phyloP scores from a whole-genome alignment of 2,797 vertebrate genomes.

The Ispidina picta region DNA sequence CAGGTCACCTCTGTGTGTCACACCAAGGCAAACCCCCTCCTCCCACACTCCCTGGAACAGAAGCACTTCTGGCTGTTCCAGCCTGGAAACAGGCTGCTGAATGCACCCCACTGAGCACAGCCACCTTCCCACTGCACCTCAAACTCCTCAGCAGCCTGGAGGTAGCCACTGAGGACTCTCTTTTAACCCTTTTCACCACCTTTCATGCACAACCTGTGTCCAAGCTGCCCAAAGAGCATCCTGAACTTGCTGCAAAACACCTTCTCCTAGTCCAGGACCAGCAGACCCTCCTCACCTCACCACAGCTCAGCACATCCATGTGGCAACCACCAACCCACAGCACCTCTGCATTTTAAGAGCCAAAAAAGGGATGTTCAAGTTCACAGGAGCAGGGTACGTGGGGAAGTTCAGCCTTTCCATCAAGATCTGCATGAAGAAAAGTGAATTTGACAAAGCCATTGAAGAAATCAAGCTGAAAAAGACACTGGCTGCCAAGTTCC shows the following conservation, averaged over 20 bases:
- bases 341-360: not conserved
- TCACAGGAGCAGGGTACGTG: not conserved
- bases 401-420: not conserved
- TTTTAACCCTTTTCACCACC: not conserved
- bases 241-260: not conserved
- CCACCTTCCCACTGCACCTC: not conserved
- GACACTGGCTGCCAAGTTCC: not conserved
- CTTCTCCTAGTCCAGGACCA: not conserved
- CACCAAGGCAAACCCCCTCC: not conserved
- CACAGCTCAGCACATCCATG: not conserved
- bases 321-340: not conserved
- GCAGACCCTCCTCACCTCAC: not conserved
- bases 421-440: not conserved
- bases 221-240: not conserved
- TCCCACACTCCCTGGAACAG: not conserved
- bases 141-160: not conserved
- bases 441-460: not conserved
- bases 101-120: accelerated
- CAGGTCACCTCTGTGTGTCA: not conserved
- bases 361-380: not conserved
- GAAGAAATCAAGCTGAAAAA: not conserved
- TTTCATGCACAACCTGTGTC: not conserved
- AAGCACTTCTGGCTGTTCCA: not conserved
- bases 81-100: not conserved
- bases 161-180: accelerated